These are phyloP conservation scores for Enhydra lutris DNA, from an alignment of 2,113 vertebrate species.

Conservation along the genomic window DNA sequence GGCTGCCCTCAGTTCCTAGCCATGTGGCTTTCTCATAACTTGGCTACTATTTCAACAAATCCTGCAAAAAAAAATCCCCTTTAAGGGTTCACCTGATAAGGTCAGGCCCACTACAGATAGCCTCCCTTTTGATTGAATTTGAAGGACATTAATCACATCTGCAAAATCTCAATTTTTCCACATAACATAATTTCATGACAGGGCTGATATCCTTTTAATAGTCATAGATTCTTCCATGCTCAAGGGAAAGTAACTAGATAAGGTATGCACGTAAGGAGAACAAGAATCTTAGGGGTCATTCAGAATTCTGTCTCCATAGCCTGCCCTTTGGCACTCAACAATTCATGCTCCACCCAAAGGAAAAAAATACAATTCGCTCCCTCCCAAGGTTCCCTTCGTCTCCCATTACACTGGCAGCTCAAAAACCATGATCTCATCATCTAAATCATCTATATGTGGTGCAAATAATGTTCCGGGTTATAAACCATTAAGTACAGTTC, in stretches of 20 bases:
- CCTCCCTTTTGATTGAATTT: background rate
- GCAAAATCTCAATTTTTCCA: background rate
- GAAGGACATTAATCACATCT: background rate
- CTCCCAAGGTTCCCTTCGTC: background rate
- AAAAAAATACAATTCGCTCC: background rate
- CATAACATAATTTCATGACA: background rate
- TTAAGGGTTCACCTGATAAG: background rate
- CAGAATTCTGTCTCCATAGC: background rate
- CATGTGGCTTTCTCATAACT: background rate
- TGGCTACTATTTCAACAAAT: background rate
- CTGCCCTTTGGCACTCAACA: background rate
- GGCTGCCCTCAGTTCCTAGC: background rate
- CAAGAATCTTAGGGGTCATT: background rate
- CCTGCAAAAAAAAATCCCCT: background rate
- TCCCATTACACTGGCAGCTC: background rate
- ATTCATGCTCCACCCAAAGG: background rate
- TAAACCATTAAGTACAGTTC: background rate
- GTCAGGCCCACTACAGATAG: background rate
- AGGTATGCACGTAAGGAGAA: background rate
- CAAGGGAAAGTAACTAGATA: background rate
- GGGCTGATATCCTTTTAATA: background rate
- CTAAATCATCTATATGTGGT: background rate
- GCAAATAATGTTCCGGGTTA: background rate
- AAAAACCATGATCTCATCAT: background rate
- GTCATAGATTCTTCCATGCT: background rate